Percentiles rank a stretch among this genome's conserved stretches.
Evolutionary conservation across 2,113 vertebrate genomes (phyloP).

Genomic region (Podarcis raffonei): DNA sequence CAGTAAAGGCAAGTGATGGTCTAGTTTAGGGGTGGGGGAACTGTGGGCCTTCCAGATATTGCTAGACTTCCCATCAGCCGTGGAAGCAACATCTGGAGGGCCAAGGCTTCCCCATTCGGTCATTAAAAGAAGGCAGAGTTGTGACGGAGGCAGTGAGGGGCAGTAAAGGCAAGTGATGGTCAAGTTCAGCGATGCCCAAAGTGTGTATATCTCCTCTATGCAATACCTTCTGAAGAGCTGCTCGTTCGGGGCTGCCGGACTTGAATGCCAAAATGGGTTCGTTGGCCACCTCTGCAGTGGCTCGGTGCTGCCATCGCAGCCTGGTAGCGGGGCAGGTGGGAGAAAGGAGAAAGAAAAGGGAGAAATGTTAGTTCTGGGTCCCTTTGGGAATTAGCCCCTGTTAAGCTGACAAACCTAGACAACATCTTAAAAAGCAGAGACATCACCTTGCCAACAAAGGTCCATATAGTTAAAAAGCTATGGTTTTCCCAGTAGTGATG

Average conservation of each 20-base stretch:
- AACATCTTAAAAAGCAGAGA: no score
- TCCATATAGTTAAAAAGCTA: no score
- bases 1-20: no score
- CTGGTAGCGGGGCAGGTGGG: slow-evolving; percentile 58
- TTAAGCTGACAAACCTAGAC: no score
- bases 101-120: not conserved
- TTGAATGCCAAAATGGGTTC: slow-evolving; percentile 88
- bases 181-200: not conserved
- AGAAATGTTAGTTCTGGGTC: not conserved
- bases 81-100: no score
- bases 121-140: not conserved
- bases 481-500: no score
- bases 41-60: no score
- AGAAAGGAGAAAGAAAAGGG: not conserved
- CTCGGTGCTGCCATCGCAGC: slow-evolving; percentile 73
- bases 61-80: no score
- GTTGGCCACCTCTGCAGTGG: slow-evolving; percentile 83
- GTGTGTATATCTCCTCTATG: rapidly evolving
- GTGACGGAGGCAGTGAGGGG: not conserved
- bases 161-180: not conserved
- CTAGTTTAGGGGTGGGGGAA: no score
- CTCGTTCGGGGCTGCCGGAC: slow-evolving; percentile 82
- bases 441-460: no score
- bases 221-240: slow-evolving; percentile 81
- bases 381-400: not conserved